Evolutionary conservation across 2,113 vertebrate species (phyloP).

Genomic region (Syrmaticus mikado): DNA sequence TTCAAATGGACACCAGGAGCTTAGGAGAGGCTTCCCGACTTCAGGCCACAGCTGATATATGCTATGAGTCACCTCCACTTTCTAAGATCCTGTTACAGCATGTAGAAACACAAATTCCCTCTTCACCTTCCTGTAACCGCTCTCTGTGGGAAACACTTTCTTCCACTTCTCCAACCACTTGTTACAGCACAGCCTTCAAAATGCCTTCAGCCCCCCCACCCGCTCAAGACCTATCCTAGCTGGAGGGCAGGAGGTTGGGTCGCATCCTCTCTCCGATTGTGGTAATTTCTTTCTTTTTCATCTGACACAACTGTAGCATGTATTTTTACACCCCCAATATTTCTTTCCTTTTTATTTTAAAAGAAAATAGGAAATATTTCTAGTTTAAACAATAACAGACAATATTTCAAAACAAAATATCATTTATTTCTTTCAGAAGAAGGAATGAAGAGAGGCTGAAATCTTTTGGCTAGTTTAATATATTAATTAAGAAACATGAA

Average conservation of each 20-base stretch:
- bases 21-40: background rate
- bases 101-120: accelerated
- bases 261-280: background rate
- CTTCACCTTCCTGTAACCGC: background rate
- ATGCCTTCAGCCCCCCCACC: background rate
- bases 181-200: background rate
- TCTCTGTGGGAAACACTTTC: background rate
- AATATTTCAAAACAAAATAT: background rate
- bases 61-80: background rate
- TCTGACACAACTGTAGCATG: background rate
- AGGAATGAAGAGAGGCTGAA: background rate
- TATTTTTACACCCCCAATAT: background rate
- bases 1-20: background rate
- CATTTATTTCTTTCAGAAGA: background rate
- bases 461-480: background rate
- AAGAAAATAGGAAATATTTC: background rate
- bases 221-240: background rate
- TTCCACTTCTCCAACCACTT: background rate
- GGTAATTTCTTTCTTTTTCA: background rate
- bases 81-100: background rate
- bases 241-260: background rate
- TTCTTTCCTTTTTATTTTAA: background rate
- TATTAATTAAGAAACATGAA: background rate
- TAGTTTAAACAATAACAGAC: background rate
- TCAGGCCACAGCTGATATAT: background rate